A percentile compares a stretch with the other conserved stretches of the same genome.
Evolutionary conservation across 2,797 vertebrate genomes (phyloP).

Genomic region (Mycteria americana): DNA sequence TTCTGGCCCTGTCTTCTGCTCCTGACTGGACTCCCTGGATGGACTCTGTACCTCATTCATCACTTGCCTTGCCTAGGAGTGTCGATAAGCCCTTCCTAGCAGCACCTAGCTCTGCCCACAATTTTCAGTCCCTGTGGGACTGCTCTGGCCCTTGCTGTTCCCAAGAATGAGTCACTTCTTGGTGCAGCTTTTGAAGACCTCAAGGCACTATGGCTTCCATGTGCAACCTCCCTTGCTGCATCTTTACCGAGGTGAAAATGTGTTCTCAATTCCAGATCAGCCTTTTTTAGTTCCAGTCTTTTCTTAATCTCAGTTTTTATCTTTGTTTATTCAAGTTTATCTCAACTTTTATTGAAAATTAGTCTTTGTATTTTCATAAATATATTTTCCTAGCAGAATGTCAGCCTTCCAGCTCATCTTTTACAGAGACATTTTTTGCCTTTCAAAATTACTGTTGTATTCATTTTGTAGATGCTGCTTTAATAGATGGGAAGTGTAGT

Average conservation of each 20-base stretch:
- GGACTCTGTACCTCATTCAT: neutral
- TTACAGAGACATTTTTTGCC: neutral
- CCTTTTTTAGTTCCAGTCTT: neutral
- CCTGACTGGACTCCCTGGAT: neutral
- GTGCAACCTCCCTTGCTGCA: neutral
- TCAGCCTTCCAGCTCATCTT: neutral
- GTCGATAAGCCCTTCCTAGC: neutral
- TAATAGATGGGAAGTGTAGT: neutral
- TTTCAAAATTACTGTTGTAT: neutral
- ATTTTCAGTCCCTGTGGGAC: neutral
- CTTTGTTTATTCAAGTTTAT: neutral
- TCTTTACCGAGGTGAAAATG: neutral
- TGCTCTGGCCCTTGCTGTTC: neutral
- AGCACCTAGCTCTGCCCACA: neutral
- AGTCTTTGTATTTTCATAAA: neutral
- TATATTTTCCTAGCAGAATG: neutral
- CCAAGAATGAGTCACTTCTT: neutral
- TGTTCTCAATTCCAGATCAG: neutral
- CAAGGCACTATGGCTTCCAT: neutral
- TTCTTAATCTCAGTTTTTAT: neutral
- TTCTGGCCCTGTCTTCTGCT: neutral
- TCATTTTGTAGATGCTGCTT: neutral
- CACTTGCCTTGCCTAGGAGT: neutral
- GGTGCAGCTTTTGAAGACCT: neutral
- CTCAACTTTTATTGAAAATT: neutral